Conservation (phyloP, 2,113 vertebrate genomes). For the Mystacornis crossleyi region DNA sequence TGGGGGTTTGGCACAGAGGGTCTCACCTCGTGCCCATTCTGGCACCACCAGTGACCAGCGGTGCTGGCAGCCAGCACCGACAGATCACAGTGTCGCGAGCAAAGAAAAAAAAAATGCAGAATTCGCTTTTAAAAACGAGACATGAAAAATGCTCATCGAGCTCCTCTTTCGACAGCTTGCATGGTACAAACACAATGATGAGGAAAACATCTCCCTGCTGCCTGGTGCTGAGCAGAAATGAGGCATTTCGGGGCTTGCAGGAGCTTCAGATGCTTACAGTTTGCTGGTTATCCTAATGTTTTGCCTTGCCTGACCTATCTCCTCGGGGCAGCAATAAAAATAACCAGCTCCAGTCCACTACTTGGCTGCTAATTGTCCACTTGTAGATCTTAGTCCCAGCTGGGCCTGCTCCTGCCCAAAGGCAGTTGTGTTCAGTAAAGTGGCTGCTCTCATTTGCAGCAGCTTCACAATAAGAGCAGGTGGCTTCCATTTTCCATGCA, state of each 20-base stretch:
- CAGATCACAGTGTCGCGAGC: accelerated
- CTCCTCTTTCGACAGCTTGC: neutral
- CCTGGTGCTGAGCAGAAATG: neutral
- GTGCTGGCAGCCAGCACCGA: neutral
- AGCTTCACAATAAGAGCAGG: conserved; percentile 27
- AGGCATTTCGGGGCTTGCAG: neutral
- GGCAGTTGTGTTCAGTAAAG: conserved; percentile 41
- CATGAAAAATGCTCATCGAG: neutral
- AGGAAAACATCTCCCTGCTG: neutral
- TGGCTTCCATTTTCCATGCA: conserved; percentile 30
- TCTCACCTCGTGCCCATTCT: neutral
- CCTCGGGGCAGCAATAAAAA: conserved; percentile 61
- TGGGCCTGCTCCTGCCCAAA: conserved; percentile 60
- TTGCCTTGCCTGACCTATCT: conserved; percentile 54
- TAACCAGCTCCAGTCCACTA: conserved; percentile 58
- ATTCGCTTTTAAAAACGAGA: neutral
- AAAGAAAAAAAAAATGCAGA: neutral
- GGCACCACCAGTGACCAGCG: neutral
- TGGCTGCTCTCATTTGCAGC: neutral
- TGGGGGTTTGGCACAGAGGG: neutral
- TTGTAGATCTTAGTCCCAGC: conserved; percentile 52
- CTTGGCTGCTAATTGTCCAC: conserved; percentile 68
- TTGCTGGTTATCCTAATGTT: conserved; percentile 22
- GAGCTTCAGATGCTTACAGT: conserved; percentile 22
- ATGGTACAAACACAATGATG: neutral